Percentiles rank a stretch among this genome's conserved stretches.
phyloP scores from a whole-genome alignment of 2,888 invertebrate species.

The Loripinus fragilis region DNA sequence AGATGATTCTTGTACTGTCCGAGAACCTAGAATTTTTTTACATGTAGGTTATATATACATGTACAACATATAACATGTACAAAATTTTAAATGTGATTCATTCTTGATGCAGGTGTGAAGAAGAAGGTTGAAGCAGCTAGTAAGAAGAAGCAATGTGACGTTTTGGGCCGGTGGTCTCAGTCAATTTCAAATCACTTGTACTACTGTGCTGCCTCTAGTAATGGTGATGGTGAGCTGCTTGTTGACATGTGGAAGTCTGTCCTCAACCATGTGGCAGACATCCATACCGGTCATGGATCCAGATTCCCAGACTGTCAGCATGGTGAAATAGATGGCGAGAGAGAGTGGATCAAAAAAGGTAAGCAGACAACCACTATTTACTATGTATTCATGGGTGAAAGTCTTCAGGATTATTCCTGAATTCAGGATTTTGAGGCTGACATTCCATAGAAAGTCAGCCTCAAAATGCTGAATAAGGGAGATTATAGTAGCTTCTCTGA shows the following conservation, averaged over 20 bases:
- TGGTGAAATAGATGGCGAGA: not conserved
- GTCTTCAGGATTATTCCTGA: no score
- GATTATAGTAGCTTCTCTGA: no score
- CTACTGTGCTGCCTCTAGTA: not conserved
- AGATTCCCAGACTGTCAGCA: conserved; percentile 5
- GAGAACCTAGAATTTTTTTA: not conserved
- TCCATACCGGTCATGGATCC: not conserved
- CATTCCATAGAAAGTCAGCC: no score
- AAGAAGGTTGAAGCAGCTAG: conserved; percentile 12
- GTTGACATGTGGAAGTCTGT: not conserved
- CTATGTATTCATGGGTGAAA: no score
- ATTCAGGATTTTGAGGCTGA: no score
- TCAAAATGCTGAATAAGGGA: no score
- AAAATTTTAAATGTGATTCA: not conserved
- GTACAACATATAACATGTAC: not conserved
- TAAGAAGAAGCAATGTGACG: not conserved
- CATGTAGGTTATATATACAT: not conserved
- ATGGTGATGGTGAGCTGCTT: conserved; percentile 7
- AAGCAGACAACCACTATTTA: not conserved
- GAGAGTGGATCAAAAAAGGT: conserved; percentile 10
- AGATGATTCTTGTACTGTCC: not conserved
- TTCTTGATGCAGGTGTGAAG: conserved; percentile 1
- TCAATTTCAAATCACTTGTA: conserved; percentile 13
- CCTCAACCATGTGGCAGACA: not conserved
- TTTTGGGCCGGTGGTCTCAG: not conserved